Evolutionary conservation across 1,140 invertebrate species (phyloP).

Genomic region (Scaptodrosophila lebanonensis): DNA sequence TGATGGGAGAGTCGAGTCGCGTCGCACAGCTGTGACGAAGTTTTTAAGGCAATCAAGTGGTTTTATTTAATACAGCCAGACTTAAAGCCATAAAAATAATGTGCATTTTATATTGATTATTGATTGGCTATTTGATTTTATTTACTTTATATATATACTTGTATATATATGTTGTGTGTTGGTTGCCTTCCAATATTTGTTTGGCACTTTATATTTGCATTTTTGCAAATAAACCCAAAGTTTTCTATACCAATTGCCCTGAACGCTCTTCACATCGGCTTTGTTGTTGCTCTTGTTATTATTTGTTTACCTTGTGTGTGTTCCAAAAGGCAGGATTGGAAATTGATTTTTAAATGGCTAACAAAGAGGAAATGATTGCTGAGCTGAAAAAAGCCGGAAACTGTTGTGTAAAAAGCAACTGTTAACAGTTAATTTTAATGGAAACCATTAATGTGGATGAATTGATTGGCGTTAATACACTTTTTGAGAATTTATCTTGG

Average conservation of each 20-base stretch:
- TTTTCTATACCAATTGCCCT: too few relatives aligned
- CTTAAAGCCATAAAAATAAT: constrained; percentile 16
- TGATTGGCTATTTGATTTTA: constrained; percentile 29
- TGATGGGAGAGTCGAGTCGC: constrained; percentile 6
- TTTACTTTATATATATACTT: too few relatives aligned
- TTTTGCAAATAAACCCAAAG: constrained; percentile 36
- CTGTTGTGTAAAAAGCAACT: background rate
- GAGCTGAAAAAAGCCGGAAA: background rate
- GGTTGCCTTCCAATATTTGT: too few relatives aligned
- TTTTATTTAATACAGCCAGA: too few relatives aligned
- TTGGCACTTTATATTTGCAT: constrained; percentile 39
- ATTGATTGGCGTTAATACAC: too few relatives aligned
- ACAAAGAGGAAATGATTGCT: constrained; percentile 25
- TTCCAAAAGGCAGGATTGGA: constrained; percentile 42
- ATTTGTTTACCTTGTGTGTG: constrained; percentile 23
- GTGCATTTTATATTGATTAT: constrained; percentile 32
- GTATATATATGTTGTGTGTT: too few relatives aligned
- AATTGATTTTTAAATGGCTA: constrained; percentile 59
- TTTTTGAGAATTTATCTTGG: too few relatives aligned
- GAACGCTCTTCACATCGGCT: too few relatives aligned
- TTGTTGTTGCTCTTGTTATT: constrained; percentile 31
- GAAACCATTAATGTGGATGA: too few relatives aligned
- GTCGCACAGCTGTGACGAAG: too few relatives aligned
- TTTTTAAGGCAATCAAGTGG: too few relatives aligned
- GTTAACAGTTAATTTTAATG: too few relatives aligned